phyloP scores from a whole-genome alignment of 2,888 invertebrate genomes.

The Tortrix viridana region DNA sequence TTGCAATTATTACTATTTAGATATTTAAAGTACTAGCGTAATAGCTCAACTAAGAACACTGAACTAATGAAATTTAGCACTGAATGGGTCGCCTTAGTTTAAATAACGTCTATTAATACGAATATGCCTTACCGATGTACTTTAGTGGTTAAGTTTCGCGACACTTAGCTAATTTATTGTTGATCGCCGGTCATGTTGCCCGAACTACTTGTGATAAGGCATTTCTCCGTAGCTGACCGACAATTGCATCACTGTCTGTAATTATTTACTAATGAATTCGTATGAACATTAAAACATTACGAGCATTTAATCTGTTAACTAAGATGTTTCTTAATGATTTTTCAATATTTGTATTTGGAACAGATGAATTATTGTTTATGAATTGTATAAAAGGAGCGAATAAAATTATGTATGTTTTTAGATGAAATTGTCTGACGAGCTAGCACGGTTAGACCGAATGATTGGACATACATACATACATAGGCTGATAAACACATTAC shows the following conservation, averaged over 20 bases:
- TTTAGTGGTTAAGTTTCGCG: slow-evolving; percentile 49
- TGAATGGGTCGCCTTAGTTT: slow-evolving; percentile 53
- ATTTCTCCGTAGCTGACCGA: slow-evolving; percentile 8
- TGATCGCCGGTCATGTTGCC: slow-evolving; percentile 1
- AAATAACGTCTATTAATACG: slow-evolving; percentile 47
- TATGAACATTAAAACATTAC: slow-evolving; percentile 4
- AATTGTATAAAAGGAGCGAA: too few species aligned
- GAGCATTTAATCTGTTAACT: slow-evolving; percentile 42
- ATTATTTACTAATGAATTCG: slow-evolving; percentile 13
- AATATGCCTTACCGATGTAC: slow-evolving; percentile 52
- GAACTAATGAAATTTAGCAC: slow-evolving; percentile 45
- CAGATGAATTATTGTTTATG: too few species aligned
- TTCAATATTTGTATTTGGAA: too few species aligned
- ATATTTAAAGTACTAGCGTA: background rate
- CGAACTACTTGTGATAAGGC: slow-evolving; percentile 1
- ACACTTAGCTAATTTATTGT: slow-evolving; percentile 30
- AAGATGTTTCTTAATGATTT: slow-evolving; percentile 21
- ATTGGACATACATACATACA: too few species aligned
- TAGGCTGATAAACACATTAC: too few species aligned
- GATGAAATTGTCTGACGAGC: too few species aligned
- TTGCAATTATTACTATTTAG: slow-evolving; percentile 1
- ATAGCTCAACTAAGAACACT: slow-evolving; percentile 42
- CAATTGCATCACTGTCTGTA: slow-evolving; percentile 13
- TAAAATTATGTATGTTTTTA: too few species aligned
- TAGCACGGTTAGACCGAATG: too few species aligned